These are phyloP conservation scores for Zaprionus capensis DNA, from an alignment of 1,140 invertebrate species.

Conservation along the genomic window DNA sequence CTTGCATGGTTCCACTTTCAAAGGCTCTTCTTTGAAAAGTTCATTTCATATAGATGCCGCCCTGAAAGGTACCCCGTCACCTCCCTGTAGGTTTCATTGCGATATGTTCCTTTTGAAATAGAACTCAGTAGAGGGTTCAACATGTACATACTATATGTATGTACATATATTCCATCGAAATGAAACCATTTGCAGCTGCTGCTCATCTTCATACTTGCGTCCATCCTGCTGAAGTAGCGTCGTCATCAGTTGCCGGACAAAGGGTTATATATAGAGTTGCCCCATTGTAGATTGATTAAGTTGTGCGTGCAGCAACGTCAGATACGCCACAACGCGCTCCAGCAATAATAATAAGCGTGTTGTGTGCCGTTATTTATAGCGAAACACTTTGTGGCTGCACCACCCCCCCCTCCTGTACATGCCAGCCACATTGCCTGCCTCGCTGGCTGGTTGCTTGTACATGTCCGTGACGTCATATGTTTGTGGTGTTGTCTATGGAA, in stretches of 20 bases:
- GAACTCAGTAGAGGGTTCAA: not conserved
- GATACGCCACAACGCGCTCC: not conserved
- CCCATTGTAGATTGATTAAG: conserved; percentile 5
- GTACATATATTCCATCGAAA: no score
- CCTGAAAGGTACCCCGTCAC: not conserved
- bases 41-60: not conserved
- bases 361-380: conserved; percentile 5
- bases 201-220: not conserved
- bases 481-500: conserved; percentile 1
- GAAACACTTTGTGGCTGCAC: not conserved
- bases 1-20: no score
- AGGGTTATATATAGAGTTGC: conserved; percentile 4
- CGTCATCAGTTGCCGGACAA: not conserved
- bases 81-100: no score
- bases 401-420: not conserved
- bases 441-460: not conserved
- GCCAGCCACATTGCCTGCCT: not conserved
- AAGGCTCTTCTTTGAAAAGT: not conserved
- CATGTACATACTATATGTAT: no score
- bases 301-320: conserved; percentile 2
- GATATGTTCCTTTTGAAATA: not conserved
- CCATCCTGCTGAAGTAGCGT: not conserved
- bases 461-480: conserved; percentile 9
- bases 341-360: conserved; percentile 3
- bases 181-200: not conserved